phyloP scores from a whole-genome alignment of 2,113 vertebrate species.

The Campylomormyrus tamandua region DNA sequence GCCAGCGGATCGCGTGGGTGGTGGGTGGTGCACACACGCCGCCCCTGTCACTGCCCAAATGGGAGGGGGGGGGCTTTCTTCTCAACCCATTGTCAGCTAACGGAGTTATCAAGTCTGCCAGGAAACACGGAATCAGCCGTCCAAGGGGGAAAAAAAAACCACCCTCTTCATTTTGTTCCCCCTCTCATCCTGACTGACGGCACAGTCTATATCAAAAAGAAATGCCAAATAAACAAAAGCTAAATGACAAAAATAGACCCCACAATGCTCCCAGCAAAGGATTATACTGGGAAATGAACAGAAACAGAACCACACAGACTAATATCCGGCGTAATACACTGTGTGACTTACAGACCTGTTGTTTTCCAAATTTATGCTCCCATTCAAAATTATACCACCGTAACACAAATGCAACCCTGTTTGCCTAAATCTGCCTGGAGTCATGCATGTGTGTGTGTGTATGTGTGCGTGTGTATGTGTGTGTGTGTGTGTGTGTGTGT shows the following conservation, averaged over 20 bases:
- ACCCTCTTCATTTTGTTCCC: neutral
- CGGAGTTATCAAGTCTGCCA: neutral
- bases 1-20: neutral
- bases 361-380: neutral
- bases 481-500: neutral
- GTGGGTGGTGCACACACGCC: neutral
- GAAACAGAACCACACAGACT: neutral
- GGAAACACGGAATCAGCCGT: neutral
- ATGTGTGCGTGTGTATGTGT: neutral
- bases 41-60: neutral
- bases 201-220: neutral
- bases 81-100: neutral
- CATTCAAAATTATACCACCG: neutral
- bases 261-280: neutral
- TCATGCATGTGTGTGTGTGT: neutral
- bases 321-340: neutral
- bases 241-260: neutral
- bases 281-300: neutral
- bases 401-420: neutral
- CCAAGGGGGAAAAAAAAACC: neutral
- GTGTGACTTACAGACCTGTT: neutral
- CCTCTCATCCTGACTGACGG: neutral
- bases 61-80: neutral
- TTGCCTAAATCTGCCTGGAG: neutral
- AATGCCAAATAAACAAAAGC: conserved; percentile 6